Base-by-base conservation (phyloP, 2,113 vertebrate species). In the Chunga burmeisteri region DNA sequence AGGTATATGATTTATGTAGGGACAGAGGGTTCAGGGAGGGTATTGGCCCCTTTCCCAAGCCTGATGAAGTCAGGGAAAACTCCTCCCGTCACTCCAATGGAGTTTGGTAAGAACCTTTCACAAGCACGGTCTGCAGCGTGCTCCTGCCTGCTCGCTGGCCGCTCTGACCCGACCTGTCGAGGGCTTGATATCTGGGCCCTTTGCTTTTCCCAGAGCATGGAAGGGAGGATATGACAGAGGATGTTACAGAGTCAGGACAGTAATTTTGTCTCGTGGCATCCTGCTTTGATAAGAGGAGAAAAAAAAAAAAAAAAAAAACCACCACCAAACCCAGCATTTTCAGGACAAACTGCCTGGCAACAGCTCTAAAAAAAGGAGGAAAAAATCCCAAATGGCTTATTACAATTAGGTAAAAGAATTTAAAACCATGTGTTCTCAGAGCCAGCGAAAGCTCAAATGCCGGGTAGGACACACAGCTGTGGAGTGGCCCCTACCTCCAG, bases 211-310 rank as follows among this genome's bases (percentile, higher is more conserved):
- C 50, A n/a, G 53, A 92, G 38, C 11, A 15, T 83, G 90, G 68
- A 95, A 94, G 83, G 86, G 78, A 96, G 86, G 95, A 94, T 88
- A 38, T 59, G 78, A 92, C 63, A 93, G 89, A 91, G 93, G 92
- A 95, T 91, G 74, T 96, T 84, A 89, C 90, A 92, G 59, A 68
- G 70, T 36, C 75, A 77, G 91, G 46, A 75, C 63, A 88, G 83
- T 58, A 93, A 96, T 88, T 89, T 73, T 91, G 36, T 49, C 90
- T 90, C 79, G 91, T 94, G 75, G 61, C 84, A 91, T 83, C 81
- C 86, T 83, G 80, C 79, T 86, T 93, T 73, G 84, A 61, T 93
- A 95, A 94, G 61, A 65, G 32, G 19, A 85, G 70, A 14, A 25
- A 36, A 27, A 56, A 62, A 49, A 62, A 42, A 29, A 47, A 11